These are phyloP conservation scores for Leistus spinibarbis DNA, from an alignment of 2,888 invertebrate species.

Conservation along the genomic window DNA sequence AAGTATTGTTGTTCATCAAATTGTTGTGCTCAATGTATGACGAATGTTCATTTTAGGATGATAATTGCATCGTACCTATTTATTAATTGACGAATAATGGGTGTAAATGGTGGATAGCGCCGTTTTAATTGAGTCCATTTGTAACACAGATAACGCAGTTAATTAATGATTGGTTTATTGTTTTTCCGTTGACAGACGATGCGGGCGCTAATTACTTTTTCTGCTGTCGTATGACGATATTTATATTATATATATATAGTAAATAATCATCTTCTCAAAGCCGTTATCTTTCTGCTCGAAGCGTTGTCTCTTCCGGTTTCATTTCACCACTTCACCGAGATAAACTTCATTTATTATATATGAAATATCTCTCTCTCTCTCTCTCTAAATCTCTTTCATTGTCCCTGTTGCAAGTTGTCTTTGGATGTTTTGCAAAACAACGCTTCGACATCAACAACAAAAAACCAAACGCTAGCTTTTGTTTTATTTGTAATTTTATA, in stretches of 20 bases:
- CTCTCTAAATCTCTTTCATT: no score
- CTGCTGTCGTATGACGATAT: not conserved
- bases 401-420: no score
- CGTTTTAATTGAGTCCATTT: constrained; percentile 29
- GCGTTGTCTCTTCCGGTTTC: not conserved
- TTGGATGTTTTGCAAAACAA: not conserved
- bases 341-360: not conserved
- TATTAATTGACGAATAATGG: constrained; percentile 34
- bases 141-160: constrained; percentile 26
- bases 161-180: constrained; percentile 36
- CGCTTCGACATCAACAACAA: not conserved
- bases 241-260: not conserved
- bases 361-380: not conserved
- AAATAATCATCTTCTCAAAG: constrained; percentile 7
- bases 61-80: constrained; percentile 29
- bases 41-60: no score
- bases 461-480: not conserved
- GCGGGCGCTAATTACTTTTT: constrained; percentile 24
- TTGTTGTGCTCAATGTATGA: no score
- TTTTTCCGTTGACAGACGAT: constrained; percentile 21
- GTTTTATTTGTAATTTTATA: not conserved
- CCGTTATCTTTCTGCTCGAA: not conserved
- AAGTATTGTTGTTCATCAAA: no score
- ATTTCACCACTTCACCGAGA: no score
- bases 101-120: constrained; percentile 26